Conservation (phyloP, 1,140 invertebrate genomes). For the Cataglyphis hispanica region DNA sequence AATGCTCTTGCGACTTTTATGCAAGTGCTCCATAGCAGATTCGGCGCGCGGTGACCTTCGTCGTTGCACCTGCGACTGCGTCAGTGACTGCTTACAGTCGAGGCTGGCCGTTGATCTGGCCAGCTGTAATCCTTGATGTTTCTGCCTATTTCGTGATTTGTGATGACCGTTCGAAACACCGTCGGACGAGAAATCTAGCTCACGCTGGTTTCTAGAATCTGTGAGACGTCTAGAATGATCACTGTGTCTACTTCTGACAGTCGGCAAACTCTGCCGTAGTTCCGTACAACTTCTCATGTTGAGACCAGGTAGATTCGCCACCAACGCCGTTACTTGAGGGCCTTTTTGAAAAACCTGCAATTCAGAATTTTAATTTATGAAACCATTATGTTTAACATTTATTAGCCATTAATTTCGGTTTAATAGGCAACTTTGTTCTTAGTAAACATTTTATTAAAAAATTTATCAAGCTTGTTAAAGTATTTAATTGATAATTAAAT, state of each 20-base stretch:
- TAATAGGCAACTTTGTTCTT: background rate
- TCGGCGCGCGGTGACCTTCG: constrained; percentile 77
- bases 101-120: constrained; percentile 82
- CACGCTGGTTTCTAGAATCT: constrained; percentile 74
- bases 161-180: constrained; percentile 76
- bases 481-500: background rate
- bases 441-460: background rate
- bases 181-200: constrained; percentile 79
- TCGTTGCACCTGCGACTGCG: constrained; percentile 74
- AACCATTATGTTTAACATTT: background rate
- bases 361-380: background rate
- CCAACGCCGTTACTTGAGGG: constrained; percentile 87
- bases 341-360: constrained; percentile 89
- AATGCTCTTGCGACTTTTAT: constrained; percentile 76
- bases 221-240: constrained; percentile 72
- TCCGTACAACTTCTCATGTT: constrained; percentile 83
- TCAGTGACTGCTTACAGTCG: constrained; percentile 79
- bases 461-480: background rate
- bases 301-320: constrained; percentile 88
- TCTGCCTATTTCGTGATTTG: constrained; percentile 77
- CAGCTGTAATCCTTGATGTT: constrained; percentile 76
- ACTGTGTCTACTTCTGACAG: constrained; percentile 76
- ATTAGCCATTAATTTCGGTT: background rate
- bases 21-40: constrained; percentile 78
- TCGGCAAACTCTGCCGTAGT: constrained; percentile 81